phyloP scores from a whole-genome alignment of 2,113 vertebrate species.

The Cottus gobio region DNA sequence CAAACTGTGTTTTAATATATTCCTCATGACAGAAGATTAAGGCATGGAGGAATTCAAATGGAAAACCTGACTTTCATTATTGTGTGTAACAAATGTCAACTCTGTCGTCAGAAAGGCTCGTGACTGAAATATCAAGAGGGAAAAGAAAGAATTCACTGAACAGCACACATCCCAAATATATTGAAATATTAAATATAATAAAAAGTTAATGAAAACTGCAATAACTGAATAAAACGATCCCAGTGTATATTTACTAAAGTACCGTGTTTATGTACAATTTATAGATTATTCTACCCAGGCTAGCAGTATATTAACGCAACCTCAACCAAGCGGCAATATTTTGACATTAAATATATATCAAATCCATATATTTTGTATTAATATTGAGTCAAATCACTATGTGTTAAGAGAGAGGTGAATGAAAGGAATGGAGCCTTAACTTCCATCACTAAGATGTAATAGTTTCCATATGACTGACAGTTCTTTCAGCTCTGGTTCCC shows the following conservation, averaged over 20 bases:
- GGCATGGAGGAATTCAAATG: background rate
- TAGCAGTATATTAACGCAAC: background rate
- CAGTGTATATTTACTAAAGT: background rate
- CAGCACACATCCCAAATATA: background rate
- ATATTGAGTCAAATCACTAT: background rate
- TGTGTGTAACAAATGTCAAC: slow-evolving; percentile 14
- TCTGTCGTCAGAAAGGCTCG: background rate
- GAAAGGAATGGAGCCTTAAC: background rate
- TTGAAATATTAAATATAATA: background rate
- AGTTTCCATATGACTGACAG: slow-evolving; percentile 12
- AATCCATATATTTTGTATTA: background rate
- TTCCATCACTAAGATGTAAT: slow-evolving; percentile 1
- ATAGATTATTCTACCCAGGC: background rate
- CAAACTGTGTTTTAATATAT: background rate
- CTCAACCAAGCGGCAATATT: background rate
- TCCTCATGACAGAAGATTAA: background rate
- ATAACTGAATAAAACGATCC: background rate
- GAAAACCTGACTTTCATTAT: background rate
- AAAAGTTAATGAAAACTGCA: background rate
- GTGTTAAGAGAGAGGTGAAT: background rate
- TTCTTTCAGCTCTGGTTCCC: slow-evolving; percentile 9
- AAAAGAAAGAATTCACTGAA: background rate
- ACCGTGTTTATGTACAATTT: background rate
- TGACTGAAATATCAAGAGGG: background rate
- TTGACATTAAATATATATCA: background rate